These are phyloP conservation scores for Meteorus colon DNA, from an alignment of 2,888 invertebrate genomes.

Conservation along the genomic window DNA sequence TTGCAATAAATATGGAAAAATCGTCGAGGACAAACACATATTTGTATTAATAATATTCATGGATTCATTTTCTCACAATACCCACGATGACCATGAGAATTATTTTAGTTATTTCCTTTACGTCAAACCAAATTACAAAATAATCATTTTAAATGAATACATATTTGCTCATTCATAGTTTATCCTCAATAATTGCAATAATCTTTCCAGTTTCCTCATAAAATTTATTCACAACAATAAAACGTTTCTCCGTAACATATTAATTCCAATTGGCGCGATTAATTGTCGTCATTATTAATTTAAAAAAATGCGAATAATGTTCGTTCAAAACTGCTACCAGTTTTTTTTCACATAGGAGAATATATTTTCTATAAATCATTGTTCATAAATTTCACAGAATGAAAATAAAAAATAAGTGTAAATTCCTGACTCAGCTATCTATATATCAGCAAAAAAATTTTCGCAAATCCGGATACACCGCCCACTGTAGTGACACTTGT, in stretches of 20 bases:
- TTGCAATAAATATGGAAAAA: conserved; percentile 20
- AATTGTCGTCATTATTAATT: neutral
- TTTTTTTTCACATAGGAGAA: neutral
- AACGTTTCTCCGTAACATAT: neutral
- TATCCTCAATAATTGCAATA: neutral
- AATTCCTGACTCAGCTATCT: neutral
- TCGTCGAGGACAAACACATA: neutral
- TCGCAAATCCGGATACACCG: neutral
- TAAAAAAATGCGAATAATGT: neutral
- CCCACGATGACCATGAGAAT: neutral
- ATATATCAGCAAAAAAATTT: neutral
- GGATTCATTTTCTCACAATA: neutral
- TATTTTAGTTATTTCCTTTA: neutral
- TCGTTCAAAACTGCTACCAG: neutral
- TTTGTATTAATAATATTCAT: neutral
- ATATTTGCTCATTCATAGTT: neutral
- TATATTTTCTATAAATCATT: neutral
- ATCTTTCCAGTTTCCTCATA: neutral
- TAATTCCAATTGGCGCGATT: neutral
- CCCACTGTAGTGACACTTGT: neutral
- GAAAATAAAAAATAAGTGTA: neutral
- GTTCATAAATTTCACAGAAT: neutral
- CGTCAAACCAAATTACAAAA: neutral
- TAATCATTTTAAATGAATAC: neutral
- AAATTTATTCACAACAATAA: neutral